These are phyloP conservation scores for Drosophila paranaensis DNA, from an alignment of 2,888 invertebrate genomes.

Conservation along the genomic window DNA sequence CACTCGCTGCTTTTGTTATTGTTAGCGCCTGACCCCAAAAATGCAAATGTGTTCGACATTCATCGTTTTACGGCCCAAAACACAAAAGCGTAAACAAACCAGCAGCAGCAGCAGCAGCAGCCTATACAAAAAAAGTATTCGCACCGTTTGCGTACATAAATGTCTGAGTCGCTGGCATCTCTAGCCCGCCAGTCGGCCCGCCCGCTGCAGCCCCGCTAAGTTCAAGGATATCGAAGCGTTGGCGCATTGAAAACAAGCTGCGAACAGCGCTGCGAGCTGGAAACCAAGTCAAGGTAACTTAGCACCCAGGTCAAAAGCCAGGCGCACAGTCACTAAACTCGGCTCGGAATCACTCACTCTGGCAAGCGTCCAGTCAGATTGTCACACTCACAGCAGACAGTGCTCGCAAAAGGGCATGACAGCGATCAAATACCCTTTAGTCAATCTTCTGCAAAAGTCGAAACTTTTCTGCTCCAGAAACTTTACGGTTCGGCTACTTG, in stretches of 20 bases:
- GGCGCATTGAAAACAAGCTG: slow-evolving; percentile 40
- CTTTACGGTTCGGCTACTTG: neutral
- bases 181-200: neutral
- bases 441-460: neutral
- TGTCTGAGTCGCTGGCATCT: slow-evolving; percentile 33
- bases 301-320: slow-evolving; percentile 46
- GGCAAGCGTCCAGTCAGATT: neutral
- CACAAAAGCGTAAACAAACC: slow-evolving; percentile 42
- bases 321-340: slow-evolving; percentile 22
- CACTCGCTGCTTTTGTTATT: slow-evolving; percentile 35
- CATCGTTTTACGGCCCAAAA: slow-evolving; percentile 46
- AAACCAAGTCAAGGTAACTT: slow-evolving; percentile 54
- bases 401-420: neutral
- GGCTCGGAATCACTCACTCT: slow-evolving; percentile 25
- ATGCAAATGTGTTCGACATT: slow-evolving; percentile 56
- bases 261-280: slow-evolving; percentile 9
- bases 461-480: neutral
- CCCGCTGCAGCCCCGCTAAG: slow-evolving; percentile 21
- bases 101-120: slow-evolving; percentile 21
- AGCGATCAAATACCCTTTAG: slow-evolving; percentile 1
- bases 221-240: slow-evolving; percentile 66
- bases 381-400: slow-evolving; percentile 24
- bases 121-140: slow-evolving; percentile 44
- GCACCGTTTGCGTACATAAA: slow-evolving; percentile 60
- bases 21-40: slow-evolving; percentile 50